These are phyloP conservation scores for Brachyistius frenatus DNA, from an alignment of 2,113 vertebrate species.

Conservation along the genomic window DNA sequence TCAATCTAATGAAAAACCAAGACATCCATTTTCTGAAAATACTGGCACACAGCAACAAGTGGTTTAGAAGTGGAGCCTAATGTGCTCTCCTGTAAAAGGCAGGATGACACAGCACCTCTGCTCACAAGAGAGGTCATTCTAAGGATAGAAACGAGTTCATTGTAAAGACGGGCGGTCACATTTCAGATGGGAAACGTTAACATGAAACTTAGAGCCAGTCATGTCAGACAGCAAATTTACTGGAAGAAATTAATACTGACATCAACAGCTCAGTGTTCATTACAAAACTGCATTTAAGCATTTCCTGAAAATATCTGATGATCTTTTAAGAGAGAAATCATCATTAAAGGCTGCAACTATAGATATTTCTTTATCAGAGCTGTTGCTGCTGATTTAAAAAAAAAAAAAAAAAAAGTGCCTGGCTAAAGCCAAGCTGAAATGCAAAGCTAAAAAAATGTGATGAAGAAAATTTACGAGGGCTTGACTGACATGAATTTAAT, in stretches of 20 bases:
- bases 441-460: not conserved
- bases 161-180: too few species aligned
- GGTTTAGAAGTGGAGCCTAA: not conserved
- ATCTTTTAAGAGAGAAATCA: not conserved
- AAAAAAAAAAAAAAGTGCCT: not conserved
- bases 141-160: not conserved
- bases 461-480: not conserved
- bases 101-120: slow-evolving; percentile 17
- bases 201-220: not conserved
- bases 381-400: not conserved
- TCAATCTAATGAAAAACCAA: not conserved
- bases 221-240: too few species aligned
- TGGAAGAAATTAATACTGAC: not conserved
- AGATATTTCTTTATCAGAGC: not conserved
- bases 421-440: not conserved
- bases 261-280: not conserved
- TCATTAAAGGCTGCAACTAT: not conserved
- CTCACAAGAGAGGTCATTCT: slow-evolving; percentile 1
- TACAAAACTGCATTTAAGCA: not conserved
- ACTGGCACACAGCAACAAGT: not conserved
- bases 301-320: not conserved
- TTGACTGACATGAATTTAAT: not conserved
- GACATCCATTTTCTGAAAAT: slow-evolving; percentile 8
- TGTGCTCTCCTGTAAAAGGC: not conserved
- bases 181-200: not conserved